Conservation (phyloP, 1,140 invertebrate species). For the Metaphire vulgaris region DNA sequence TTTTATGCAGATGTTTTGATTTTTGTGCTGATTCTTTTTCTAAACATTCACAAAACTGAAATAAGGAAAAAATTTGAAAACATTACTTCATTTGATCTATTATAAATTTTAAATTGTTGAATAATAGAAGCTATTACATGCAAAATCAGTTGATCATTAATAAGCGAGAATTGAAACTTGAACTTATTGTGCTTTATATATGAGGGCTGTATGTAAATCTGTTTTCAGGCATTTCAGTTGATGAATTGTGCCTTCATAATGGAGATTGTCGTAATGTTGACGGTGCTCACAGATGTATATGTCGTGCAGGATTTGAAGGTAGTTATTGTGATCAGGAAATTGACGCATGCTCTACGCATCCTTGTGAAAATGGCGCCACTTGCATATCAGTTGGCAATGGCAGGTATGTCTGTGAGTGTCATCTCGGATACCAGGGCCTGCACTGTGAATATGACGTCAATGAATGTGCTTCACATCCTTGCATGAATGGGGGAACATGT, state of each 20-base stretch:
- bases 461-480: slow-evolving; percentile 64
- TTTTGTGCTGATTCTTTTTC: neutral
- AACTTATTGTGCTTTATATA: too few species aligned
- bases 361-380: slow-evolving; percentile 31
- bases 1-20: neutral
- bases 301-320: slow-evolving; percentile 50
- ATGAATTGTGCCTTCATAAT: slow-evolving; percentile 68
- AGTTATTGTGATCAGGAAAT: slow-evolving; percentile 37
- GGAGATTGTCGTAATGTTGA: slow-evolving; percentile 64
- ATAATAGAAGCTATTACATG: neutral
- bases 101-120: neutral
- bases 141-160: slow-evolving; percentile 31
- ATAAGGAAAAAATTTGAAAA: too few species aligned
- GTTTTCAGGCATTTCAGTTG: slow-evolving; percentile 40
- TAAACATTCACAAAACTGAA: too few species aligned
- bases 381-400: slow-evolving; percentile 26
- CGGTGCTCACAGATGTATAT: slow-evolving; percentile 66
- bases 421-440: slow-evolving; percentile 27
- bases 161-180: too few species aligned
- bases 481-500: slow-evolving; percentile 63
- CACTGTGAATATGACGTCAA: slow-evolving; percentile 62
- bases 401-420: slow-evolving; percentile 31
- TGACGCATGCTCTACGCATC: slow-evolving; percentile 20
- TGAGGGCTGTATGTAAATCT: too few species aligned
- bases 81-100: neutral